Evolutionary conservation across 1,140 invertebrate genomes (phyloP).

Genomic region (Carposina sasakii): DNA sequence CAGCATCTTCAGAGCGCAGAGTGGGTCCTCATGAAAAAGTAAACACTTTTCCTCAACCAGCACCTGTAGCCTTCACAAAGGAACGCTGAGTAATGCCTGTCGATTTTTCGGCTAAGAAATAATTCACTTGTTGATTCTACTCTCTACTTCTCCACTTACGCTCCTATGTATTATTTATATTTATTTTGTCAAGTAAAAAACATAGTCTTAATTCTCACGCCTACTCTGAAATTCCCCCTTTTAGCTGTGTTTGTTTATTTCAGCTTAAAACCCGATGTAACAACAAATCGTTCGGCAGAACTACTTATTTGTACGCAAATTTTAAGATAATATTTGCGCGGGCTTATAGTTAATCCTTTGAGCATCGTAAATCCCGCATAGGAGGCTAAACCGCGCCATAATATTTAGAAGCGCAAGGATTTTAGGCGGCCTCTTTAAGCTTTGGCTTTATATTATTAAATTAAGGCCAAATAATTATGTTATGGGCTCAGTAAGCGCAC

Average conservation of each 20-base stretch:
- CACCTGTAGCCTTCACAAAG: constrained; percentile 38
- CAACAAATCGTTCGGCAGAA: too few relatives aligned
- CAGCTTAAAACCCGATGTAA: too few relatives aligned
- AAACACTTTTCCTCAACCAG: constrained; percentile 36
- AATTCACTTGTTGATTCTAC: constrained; percentile 62
- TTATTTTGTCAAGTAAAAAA: constrained; percentile 25
- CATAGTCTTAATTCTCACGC: too few relatives aligned
- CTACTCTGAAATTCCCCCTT: too few relatives aligned
- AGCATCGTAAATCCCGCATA: constrained; percentile 46
- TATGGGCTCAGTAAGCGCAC: too few relatives aligned
- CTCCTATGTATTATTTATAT: constrained; percentile 44
- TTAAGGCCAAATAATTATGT: constrained; percentile 55
- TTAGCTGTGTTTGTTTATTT: too few relatives aligned
- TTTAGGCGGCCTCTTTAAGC: constrained; percentile 36
- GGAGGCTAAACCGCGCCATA: constrained; percentile 37
- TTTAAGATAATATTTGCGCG: constrained; percentile 28
- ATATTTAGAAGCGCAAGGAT: constrained; percentile 46
- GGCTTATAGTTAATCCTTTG: constrained; percentile 36
- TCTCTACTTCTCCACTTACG: constrained; percentile 32
- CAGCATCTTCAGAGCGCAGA: constrained; percentile 22
- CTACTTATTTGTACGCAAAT: too few relatives aligned
- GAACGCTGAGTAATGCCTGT: constrained; percentile 55
- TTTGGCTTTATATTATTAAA: constrained; percentile 47
- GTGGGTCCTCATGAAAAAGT: constrained; percentile 45
- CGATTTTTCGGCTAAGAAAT: constrained; percentile 63